These are phyloP conservation scores for Zoroaster sp. DNA, from an alignment of 53 echinoderm and acorn worm genomes.

Conservation along the genomic window DNA sequence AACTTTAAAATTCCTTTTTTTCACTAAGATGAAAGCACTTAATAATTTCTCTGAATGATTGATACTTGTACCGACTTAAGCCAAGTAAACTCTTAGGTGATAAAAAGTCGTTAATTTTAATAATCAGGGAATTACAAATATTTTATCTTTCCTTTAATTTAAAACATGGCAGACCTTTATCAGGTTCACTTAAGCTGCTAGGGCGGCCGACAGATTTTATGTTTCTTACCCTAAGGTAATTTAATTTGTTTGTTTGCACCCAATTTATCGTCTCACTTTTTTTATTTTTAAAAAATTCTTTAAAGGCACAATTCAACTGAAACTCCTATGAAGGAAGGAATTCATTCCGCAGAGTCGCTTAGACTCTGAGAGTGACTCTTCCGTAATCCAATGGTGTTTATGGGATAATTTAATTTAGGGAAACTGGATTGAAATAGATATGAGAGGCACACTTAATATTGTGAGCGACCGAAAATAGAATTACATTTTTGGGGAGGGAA, in stretches of 20 bases:
- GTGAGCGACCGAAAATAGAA: constrained; percentile 39
- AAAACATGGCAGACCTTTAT: no score
- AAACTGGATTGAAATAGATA: constrained; percentile 20
- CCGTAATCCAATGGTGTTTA: constrained; percentile 23
- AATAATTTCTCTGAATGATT: no score
- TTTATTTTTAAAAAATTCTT: no score
- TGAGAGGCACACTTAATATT: constrained; percentile 27
- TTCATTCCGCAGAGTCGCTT: not conserved
- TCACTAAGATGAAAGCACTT: no score
- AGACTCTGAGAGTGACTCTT: not conserved
- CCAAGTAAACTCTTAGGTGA: no score
- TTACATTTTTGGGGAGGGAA: not conserved
- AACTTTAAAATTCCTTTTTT: no score
- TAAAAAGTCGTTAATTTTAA: no score
- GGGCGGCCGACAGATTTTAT: no score
- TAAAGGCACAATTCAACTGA: not conserved
- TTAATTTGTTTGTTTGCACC: not conserved
- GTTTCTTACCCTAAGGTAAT: not conserved
- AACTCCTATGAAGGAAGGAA: not conserved
- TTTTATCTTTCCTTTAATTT: no score
- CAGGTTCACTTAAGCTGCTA: no score
- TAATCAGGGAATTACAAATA: no score
- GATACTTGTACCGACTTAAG: no score
- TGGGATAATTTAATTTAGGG: constrained; percentile 36
- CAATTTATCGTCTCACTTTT: not conserved